Evolutionary conservation across 1,140 invertebrate genomes (phyloP).

Genomic region (Cylas formicarius): DNA sequence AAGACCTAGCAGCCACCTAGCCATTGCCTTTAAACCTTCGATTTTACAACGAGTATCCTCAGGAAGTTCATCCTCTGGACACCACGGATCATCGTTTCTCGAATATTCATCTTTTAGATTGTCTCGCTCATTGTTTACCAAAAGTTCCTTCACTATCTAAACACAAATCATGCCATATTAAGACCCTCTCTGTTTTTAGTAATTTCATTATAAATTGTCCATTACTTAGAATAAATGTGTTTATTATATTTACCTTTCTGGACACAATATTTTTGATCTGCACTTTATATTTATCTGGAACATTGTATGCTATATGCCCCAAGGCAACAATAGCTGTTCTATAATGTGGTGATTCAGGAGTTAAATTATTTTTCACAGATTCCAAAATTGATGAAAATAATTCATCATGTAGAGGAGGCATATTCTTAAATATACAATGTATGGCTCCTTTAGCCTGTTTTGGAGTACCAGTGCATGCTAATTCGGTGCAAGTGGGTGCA

Average conservation of each 20-base stretch:
- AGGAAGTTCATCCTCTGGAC: constrained; percentile 77
- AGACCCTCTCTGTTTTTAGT: too few relatives aligned
- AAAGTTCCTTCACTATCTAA: constrained; percentile 87
- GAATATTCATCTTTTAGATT: constrained; percentile 38
- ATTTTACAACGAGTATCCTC: constrained; percentile 89
- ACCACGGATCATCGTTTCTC: constrained; percentile 65
- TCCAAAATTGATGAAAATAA: constrained; percentile 86
- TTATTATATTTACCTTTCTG: constrained; percentile 64
- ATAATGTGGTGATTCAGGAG: constrained; percentile 75
- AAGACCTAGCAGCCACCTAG: constrained; percentile 87
- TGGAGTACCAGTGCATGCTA: constrained; percentile 79
- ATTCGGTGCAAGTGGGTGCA: constrained; percentile 77
- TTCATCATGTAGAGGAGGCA: constrained; percentile 67
- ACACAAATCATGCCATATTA: constrained; percentile 19
- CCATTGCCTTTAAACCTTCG: constrained; percentile 93
- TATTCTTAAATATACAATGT: constrained; percentile 82
- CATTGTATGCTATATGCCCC: constrained; percentile 88
- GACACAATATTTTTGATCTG: constrained; percentile 92
- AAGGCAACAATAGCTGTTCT: constrained; percentile 88
- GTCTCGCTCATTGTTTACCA: constrained; percentile 73
- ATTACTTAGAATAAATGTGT: too few relatives aligned
- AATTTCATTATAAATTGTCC: too few relatives aligned
- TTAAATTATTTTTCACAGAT: constrained; percentile 65
- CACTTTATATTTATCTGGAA: constrained; percentile 80
- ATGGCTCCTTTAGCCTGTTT: constrained; percentile 96